Evolutionary conservation across 2,113 vertebrate species (phyloP), one percentile per base, ranked within the genome.

Genomic region (Peromyscus californicus): DNA sequence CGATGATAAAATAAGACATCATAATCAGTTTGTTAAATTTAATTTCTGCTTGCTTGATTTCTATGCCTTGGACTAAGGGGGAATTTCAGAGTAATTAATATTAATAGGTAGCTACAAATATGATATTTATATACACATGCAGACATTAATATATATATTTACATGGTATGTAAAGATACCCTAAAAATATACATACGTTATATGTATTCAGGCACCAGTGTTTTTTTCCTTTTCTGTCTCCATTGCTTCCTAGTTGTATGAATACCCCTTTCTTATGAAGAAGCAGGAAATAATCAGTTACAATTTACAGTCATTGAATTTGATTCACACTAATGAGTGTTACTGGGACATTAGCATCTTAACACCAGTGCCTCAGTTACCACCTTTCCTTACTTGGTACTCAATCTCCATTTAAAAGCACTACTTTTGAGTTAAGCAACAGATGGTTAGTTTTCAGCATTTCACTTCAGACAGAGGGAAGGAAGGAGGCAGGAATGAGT

Each of bases 341-440:
- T 76, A 70, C 31, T 61, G 76, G 84, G 5, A 70, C 19, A 31
- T 91, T 85, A 72, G 67, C 87, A n/a, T 70, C 88, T 29, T 78
- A 87, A 36, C 70, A 76, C 75, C n/a, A 67, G 36, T 36, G 63
- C 75, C 70, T 89, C 45, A 54, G 6, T 51, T 48, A 78, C 45
- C 54, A 76, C 24, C 59, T 29, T 90, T 72, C 29, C 17, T 93
- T 88, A 65, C 67, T 67, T 93, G 67, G 31, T 29, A n/a, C 65
- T 76, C 90, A 65, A 82, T 96, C 54, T 95, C 36, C 84, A 95
- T 82, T 94, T 96, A 24, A 98, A 97, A 97, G 92, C 21, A 21
- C 19, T 59, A 36, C 90, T 95, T 97, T 84, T 70, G 90, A 65
- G 19, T 61, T 57, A 89, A 88, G 36, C 16, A 15, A 33, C 22